Evolutionary conservation across 2,797 vertebrate genomes (phyloP).

Genomic region (Platyrinchus mystaceus): DNA sequence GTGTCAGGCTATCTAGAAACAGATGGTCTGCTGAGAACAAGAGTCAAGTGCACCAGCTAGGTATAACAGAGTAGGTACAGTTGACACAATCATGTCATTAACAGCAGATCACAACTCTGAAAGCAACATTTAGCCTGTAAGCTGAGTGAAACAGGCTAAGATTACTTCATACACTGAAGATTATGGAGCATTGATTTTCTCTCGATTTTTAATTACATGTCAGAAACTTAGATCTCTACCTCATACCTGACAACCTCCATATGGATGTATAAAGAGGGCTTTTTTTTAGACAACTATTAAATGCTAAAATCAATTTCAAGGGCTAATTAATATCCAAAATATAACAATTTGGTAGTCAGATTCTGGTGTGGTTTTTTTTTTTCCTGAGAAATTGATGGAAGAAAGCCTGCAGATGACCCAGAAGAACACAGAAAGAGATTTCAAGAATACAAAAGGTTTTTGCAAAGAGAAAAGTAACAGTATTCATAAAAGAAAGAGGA

Average conservation of each 20-base stretch:
- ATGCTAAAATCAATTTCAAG: background rate
- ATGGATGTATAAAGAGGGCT: accelerated
- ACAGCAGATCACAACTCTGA: background rate
- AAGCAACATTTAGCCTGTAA: background rate
- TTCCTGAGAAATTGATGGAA: background rate
- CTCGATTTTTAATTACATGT: background rate
- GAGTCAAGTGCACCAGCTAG: background rate
- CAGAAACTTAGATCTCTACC: background rate
- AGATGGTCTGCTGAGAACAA: background rate
- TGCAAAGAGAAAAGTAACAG: background rate
- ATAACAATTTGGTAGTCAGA: background rate
- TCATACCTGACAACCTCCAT: background rate
- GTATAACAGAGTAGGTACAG: background rate
- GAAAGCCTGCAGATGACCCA: background rate
- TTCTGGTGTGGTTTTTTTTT: background rate
- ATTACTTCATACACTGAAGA: background rate
- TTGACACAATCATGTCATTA: background rate
- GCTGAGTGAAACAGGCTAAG: background rate
- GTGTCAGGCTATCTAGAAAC: background rate
- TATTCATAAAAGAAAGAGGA: background rate
- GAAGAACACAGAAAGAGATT: background rate
- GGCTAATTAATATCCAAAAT: background rate
- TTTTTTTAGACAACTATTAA: background rate
- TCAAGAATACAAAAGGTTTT: background rate
- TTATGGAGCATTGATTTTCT: background rate